phyloP scores from a whole-genome alignment of 2,113 vertebrate species.

The Alethe castanea region DNA sequence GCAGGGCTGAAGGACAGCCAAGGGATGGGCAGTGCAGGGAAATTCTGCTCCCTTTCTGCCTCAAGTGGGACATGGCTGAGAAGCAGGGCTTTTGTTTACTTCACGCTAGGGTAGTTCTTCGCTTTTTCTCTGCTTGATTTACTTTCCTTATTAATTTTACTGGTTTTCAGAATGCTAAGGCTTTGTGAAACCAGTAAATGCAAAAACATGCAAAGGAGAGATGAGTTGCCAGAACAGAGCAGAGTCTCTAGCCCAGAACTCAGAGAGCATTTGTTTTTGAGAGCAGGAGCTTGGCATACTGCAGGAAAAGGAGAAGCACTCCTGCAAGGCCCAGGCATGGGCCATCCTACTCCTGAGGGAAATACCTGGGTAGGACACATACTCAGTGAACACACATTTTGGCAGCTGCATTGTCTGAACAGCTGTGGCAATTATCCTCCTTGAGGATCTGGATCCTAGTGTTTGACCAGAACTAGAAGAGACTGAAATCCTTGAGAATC shows the following conservation, averaged over 20 bases:
- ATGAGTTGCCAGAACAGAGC: background rate
- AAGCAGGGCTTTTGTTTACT: conserved; percentile 28
- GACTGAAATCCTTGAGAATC: background rate
- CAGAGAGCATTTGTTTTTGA: background rate
- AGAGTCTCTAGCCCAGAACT: background rate
- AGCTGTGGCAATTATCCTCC: background rate
- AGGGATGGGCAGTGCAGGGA: background rate
- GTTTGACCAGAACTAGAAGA: background rate
- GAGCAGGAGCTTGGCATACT: background rate
- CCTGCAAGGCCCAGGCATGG: background rate
- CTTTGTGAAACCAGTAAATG: conserved; percentile 44
- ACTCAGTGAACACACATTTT: background rate
- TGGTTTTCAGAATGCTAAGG: background rate
- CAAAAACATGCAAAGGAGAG: conserved; percentile 26
- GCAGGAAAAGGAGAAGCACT: background rate
- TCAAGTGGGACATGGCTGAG: fast-evolving
- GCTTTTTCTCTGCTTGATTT: conserved; percentile 44
- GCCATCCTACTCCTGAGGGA: background rate
- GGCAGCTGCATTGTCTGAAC: background rate
- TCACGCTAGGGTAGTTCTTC: background rate
- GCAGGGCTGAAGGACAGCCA: background rate
- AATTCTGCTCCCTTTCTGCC: background rate
- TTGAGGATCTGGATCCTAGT: background rate
- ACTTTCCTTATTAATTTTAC: conserved; percentile 30
- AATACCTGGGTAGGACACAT: background rate